Evolutionary conservation across 2,797 vertebrate species (phyloP), one percentile per base, ranked within the genome.

Genomic region (Sphenodon punctatus): DNA sequence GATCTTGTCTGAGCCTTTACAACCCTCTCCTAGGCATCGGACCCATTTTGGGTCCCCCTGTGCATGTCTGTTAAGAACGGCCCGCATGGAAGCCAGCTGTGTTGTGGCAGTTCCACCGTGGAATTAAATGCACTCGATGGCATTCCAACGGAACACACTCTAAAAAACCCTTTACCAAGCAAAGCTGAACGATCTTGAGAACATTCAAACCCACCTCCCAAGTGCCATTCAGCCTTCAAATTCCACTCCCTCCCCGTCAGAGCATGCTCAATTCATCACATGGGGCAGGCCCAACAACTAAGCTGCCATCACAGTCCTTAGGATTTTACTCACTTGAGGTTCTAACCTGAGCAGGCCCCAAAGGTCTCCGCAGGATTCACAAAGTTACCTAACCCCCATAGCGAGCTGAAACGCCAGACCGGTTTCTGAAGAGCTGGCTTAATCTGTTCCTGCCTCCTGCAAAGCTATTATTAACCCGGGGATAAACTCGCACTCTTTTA

Each of bases 391-490:
- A 13, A 65, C 75, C 27, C 41, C 7, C 16, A 5, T 43, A 7
- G 4, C 2, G 2, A 71, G 55, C 68, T 6, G n/a, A 9, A 72
- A 65, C 63, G 39, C 71, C 1, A 2, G 15, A 51, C 23, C 38
- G 16, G 58, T 75, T 81, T 22, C 76, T 7, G 23, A 74, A 41
- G 27, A 60, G 83, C 75, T 27, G n/a, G 75, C 34, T 49, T 93
- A 90, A 93, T 89, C 92, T 78, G 86, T 86, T 91, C 78, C 82
- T 68, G 84, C 72, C 65, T 88, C 78, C 75, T 6, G 43, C 19
- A 1, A n/a, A 36, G 84, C 80, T 91, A 90, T 93, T 90, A 77
- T 92, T 93, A 93, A 89, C 87, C 13, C 53, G 2, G 78, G 81
- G 89, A 87, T 88, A 87, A 92, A 87, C 74, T 6, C 3, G 49